phyloP scores from a whole-genome alignment of 2,113 vertebrate species.

The Centrocercus urophasianus region DNA sequence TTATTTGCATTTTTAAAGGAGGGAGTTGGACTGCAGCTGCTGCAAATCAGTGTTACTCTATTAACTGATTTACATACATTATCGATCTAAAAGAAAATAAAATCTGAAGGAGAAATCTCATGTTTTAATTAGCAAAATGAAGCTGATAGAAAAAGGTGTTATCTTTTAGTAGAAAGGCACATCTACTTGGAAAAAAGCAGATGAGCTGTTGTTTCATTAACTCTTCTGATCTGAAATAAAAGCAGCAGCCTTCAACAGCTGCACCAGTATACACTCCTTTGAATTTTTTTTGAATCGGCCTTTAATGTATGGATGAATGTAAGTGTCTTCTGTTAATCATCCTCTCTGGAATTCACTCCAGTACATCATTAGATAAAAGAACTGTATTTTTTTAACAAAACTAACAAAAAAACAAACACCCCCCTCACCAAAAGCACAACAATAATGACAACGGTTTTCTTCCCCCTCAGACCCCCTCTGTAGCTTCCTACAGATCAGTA shows the following conservation, averaged over 20 bases:
- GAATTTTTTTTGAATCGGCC: not conserved
- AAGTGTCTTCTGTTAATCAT: conserved; percentile 5
- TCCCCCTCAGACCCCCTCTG: not conserved
- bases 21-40: not conserved
- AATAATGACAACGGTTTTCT: not conserved
- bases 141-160: not conserved
- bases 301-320: not conserved
- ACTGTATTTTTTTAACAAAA: not conserved
- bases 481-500: not conserved
- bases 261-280: not conserved
- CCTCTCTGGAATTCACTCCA: conserved; percentile 1
- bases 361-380: conserved; percentile 14
- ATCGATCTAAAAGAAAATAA: not conserved
- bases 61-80: not conserved
- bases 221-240: conserved; percentile 7
- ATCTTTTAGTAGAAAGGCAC: not conserved
- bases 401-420: not conserved
- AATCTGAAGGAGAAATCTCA: not conserved
- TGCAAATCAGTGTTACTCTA: not conserved
- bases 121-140: not conserved
- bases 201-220: not conserved
- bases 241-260: not conserved
- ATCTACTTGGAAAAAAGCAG: not conserved
- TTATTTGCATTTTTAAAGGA: conserved; percentile 5
- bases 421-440: not conserved